Evolutionary conservation across 2,797 vertebrate genomes (phyloP).

Genomic region (Bryconaethiops microstoma): DNA sequence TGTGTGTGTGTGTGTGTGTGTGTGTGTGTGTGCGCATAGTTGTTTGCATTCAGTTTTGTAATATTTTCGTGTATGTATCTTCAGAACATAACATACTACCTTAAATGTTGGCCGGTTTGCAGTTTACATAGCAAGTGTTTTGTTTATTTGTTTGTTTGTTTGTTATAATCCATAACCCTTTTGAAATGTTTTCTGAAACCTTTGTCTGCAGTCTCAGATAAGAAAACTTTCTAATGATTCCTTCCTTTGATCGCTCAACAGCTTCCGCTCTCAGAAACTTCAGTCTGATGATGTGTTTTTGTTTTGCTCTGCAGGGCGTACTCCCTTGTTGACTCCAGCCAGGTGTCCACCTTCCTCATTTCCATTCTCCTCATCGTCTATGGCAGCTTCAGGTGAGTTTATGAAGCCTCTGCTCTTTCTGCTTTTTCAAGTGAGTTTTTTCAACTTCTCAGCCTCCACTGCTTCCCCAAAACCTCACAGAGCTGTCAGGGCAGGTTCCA

Average conservation of each 20-base stretch:
- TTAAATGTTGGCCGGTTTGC: background rate
- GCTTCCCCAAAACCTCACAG: too few relatives aligned
- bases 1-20: background rate
- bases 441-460: too few relatives aligned
- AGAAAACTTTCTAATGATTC: too few relatives aligned
- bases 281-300: background rate
- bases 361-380: constrained; percentile 99
- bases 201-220: background rate
- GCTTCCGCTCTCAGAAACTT: background rate
- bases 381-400: constrained; percentile 98
- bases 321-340: constrained; percentile 99
- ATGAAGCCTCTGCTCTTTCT: background rate
- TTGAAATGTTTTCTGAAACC: too few relatives aligned
- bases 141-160: too few relatives aligned
- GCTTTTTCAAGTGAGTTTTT: background rate
- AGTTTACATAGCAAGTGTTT: too few relatives aligned
- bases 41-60: too few relatives aligned
- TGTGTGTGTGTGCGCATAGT: too few relatives aligned
- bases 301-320: constrained; percentile 84
- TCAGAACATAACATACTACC: background rate
- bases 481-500: too few relatives aligned
- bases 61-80: too few relatives aligned
- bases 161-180: too few relatives aligned
- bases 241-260: background rate
- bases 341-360: constrained; percentile 99